Base-by-base conservation (phyloP, 2,888 invertebrate species). In the Spisula subtruncata region DNA sequence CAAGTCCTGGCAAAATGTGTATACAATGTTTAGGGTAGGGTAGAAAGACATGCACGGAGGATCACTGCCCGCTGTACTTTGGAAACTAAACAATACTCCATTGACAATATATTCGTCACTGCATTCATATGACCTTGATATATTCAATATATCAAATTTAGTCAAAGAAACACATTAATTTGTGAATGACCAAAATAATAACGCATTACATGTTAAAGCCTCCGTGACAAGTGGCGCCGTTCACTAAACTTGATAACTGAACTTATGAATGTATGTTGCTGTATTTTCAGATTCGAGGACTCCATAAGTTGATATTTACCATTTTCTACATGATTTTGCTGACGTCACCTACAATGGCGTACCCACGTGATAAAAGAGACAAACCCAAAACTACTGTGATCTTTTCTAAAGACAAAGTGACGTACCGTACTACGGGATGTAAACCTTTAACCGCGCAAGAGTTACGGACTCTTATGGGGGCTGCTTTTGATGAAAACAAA, bases 381-480 rank as follows among this genome's bases (percentile, higher is more conserved):
- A 90, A 90, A 32, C 89, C 92, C 1, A 82, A 89, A 18, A 93
- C 88, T n/a, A 83, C 48, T 46, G 88, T 92, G 14, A 89, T 71
- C 10, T 86, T 90, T 66, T 54, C 90, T 51, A 60, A 81, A 4
- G 83, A 91, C 54, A 89, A 87, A 82, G 89, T 92, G 25, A 92
- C 88, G 16, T 88, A 92, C 35, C 89, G 91, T 81, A 87, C 91
- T 5, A 87, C 90, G 29, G 92, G 94, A 83, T 95, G 95, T 83
- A 91, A 91, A 48, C 90, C 93, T 5, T 89, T 94, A 35, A 88
- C 94, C 12, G 75, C 89, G 10, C 89, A 93, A 18, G 93, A 94
- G 41, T 92, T 95, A n/a, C 92, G 91, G 54, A 85, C 89, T 29
- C 88, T 89, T 71, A 94, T 95, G 94, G 95, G 95, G 5, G 75